Evolutionary conservation across 2,888 invertebrate species (phyloP), one percentile per base, ranked within the genome.

Genomic region (Carpatolechia fugitivella): DNA sequence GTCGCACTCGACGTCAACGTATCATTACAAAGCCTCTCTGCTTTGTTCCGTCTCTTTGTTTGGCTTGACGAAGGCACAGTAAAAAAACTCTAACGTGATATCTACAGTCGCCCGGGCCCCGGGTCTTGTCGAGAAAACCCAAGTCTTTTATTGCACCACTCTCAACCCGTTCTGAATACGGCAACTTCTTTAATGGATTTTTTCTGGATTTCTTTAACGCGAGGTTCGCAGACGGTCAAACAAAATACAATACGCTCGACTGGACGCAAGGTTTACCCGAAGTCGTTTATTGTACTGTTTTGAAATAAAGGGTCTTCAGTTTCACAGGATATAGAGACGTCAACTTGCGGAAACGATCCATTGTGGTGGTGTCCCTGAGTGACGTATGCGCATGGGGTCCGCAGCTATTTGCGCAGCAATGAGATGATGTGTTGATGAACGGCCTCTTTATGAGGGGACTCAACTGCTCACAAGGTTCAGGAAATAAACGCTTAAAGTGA

Each of bases 11-110:
- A 24, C 24, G 24, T 81, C 76, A 64, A 76, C 78, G 74, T 80
- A 76, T 77, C 80, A 74, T 71, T 77, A 85, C 85, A 88, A 87
- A 86, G 81, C 79, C 83, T 87, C 83, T 80, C 82, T 74, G 80
- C 85, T 84, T 87, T 89, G 87, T 89, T 85, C 82, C 81, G 82
- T 80, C 74, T 84, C 84, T 86, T 89, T 88, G 88, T 89, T 82
- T 82, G 80, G 74, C 74, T 80, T 79, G 79, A 81, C 77, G 78
- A 72, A 78, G 78, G 76, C 74, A 69, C 69, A 70, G 69, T 67
- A 74, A 85, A 86, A 85, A 85, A 78, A 74, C 75, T 63, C 63
- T 74, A 20, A 29, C 24, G 13, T 16, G 31, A 31, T 31, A 47
- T 10, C 47, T 44, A 47, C 30, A 16, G 35, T 10, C 10, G 13